A percentile compares a stretch with the other conserved stretches of the same genome.
Conservation (phyloP, 2,113 vertebrate genomes). For the Prionailurus viverrinus region DNA sequence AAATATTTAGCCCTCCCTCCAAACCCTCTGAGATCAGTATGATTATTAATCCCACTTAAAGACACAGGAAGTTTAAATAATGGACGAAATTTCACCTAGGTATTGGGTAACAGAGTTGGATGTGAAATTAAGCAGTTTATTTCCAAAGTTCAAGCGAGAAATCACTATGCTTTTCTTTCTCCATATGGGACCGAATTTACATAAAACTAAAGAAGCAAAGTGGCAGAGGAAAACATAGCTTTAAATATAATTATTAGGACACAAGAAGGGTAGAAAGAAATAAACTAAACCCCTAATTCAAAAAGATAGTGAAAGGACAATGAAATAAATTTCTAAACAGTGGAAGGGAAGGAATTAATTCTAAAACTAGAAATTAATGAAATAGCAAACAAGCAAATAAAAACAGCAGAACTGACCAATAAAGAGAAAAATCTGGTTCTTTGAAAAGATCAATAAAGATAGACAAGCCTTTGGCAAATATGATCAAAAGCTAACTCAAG, state of each 20-base stretch:
- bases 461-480: constrained; percentile 56
- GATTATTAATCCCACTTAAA: not conserved
- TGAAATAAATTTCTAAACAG: constrained; percentile 4
- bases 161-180: not conserved
- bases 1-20: not conserved
- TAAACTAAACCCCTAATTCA: not conserved
- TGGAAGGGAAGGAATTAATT: not conserved
- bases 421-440: constrained; percentile 61
- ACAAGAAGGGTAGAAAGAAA: not conserved
- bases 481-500: constrained; percentile 48
- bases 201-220: constrained; percentile 21
- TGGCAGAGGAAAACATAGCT: not conserved
- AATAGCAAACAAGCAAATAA: constrained; percentile 18
- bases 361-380: constrained; percentile 36
- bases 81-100: not conserved
- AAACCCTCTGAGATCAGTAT: not conserved
- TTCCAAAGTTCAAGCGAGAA: not conserved
- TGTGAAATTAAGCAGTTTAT: not conserved
- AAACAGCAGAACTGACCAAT: constrained; percentile 31
- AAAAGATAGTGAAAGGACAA: not conserved
- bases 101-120: not conserved
- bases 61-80: not conserved
- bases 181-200: not conserved
- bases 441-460: constrained; percentile 61
- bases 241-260: constrained; percentile 25